These are phyloP conservation scores for Pachymerium ferrugineum DNA, from an alignment of 2,888 invertebrate genomes.

Conservation along the genomic window DNA sequence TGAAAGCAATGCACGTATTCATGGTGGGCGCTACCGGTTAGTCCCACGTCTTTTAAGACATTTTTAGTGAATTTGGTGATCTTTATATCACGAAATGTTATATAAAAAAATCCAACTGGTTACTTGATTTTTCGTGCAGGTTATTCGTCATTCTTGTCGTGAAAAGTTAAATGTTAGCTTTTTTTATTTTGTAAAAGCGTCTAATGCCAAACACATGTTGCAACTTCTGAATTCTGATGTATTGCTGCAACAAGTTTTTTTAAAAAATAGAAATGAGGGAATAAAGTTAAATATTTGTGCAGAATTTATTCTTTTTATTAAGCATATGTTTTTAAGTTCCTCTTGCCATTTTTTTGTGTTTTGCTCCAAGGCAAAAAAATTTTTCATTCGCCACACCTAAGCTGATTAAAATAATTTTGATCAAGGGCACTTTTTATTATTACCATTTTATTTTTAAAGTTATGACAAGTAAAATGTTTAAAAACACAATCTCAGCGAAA, in stretches of 20 bases:
- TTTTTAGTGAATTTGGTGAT: too few relatives aligned
- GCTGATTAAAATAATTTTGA: constrained; percentile 22
- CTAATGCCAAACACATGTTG: constrained; percentile 27
- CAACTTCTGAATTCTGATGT: constrained; percentile 19
- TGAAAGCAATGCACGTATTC: background rate
- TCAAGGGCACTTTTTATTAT: constrained; percentile 17
- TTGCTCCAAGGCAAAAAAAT: constrained; percentile 6
- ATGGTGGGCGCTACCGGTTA: too few relatives aligned
- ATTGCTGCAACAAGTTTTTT: background rate
- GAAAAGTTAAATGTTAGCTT: background rate
- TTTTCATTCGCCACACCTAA: constrained; percentile 27
- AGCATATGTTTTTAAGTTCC: background rate
- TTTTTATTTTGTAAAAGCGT: constrained; percentile 7
- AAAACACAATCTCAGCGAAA: background rate
- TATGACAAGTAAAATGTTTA: background rate
- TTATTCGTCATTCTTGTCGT: constrained; percentile 15
- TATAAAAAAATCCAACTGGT: background rate
- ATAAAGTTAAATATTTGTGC: background rate
- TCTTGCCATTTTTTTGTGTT: background rate
- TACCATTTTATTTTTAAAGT: background rate
- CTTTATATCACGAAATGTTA: background rate
- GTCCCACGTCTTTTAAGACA: too few relatives aligned
- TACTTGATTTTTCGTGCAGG: background rate
- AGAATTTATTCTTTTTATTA: background rate
- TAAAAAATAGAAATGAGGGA: background rate